phyloP scores from a whole-genome alignment of 2,888 invertebrate genomes.

The Diachrysia chrysitis region DNA sequence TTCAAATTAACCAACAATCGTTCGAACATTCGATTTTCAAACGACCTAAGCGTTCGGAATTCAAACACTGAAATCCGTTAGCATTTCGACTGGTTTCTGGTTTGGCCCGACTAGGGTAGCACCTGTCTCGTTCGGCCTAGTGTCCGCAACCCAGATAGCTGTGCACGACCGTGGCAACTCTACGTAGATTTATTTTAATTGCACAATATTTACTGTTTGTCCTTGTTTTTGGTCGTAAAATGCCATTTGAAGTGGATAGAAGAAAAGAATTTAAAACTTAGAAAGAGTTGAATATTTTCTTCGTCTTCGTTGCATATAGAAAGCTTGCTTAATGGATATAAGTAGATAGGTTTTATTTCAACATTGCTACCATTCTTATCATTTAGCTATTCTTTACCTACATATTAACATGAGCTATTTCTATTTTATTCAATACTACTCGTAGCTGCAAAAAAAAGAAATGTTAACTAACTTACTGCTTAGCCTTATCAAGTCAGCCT shows the following conservation, averaged over 20 bases:
- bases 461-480: too few relatives aligned
- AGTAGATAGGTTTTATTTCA: too few relatives aligned
- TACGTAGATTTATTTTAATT: slow-evolving; percentile 32
- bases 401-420: too few relatives aligned
- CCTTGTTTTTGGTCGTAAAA: slow-evolving; percentile 8
- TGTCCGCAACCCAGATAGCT: slow-evolving; percentile 30
- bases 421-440: too few relatives aligned
- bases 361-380: too few relatives aligned
- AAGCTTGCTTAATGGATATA: too few relatives aligned
- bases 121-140: slow-evolving; percentile 28
- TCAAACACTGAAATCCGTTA: slow-evolving; percentile 10
- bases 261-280: background rate
- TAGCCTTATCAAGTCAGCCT: too few relatives aligned
- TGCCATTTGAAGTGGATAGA: background rate
- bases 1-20: background rate
- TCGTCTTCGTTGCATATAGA: too few relatives aligned
- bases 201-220: slow-evolving; percentile 11
- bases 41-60: background rate
- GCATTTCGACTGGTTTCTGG: slow-evolving; percentile 9
- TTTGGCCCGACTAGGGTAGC: slow-evolving; percentile 8
- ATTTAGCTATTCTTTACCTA: too few relatives aligned
- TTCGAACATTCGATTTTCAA: slow-evolving; percentile 2
- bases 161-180: slow-evolving; percentile 16
- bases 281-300: too few relatives aligned
- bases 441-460: too few relatives aligned